These are phyloP conservation scores for Cantharis rufa DNA, from an alignment of 2,888 invertebrate genomes.

Conservation along the genomic window DNA sequence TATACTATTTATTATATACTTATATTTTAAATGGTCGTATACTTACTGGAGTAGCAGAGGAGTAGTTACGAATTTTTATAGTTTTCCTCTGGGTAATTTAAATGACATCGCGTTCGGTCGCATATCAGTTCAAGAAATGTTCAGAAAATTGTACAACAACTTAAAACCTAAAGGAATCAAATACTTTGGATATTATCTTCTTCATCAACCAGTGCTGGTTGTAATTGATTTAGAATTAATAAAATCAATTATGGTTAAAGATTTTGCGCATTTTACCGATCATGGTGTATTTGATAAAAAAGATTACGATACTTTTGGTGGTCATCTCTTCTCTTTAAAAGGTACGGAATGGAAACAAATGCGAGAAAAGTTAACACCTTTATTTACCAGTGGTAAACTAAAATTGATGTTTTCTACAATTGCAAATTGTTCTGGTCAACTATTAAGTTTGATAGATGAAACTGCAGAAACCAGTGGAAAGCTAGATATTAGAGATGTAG, in stretches of 20 bases:
- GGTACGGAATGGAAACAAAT: not conserved
- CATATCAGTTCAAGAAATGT: not conserved
- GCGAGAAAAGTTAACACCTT: not conserved
- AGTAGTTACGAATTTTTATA: not conserved
- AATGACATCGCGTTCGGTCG: not conserved
- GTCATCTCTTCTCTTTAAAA: not conserved
- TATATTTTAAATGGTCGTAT: not conserved
- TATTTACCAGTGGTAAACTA: not conserved
- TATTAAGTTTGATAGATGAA: not conserved
- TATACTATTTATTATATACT: not conserved
- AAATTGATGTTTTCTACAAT: not conserved
- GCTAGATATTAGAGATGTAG: not conserved
- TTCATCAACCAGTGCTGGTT: not conserved
- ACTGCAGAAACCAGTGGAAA: not conserved
- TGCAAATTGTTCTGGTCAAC: not conserved
- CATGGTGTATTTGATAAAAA: not conserved
- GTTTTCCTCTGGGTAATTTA: not conserved
- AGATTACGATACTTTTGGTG: not conserved
- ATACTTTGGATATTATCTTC: not conserved
- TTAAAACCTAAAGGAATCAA: not conserved
- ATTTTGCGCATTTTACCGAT: not conserved
- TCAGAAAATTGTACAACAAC: not conserved
- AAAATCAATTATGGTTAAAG: not conserved
- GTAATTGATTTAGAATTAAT: not conserved
- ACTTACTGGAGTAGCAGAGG: not conserved